Conservation (phyloP, 2,888 invertebrate species). For the Dyspetes luteomarginatus region DNA sequence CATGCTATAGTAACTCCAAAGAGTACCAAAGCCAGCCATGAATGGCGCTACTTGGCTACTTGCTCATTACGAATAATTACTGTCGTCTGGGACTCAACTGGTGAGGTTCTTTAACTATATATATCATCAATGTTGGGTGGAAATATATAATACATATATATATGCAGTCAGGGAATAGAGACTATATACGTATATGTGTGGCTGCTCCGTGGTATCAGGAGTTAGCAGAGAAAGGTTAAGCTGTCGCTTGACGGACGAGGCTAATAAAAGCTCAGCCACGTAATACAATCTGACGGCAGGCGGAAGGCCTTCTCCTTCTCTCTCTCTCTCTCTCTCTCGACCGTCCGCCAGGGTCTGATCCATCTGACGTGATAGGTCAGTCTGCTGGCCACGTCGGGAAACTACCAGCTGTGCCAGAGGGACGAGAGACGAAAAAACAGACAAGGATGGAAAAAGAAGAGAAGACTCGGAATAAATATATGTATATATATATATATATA, state of each 20-base stretch:
- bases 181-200: conserved; percentile 11
- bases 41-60: no score
- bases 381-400: conserved; percentile 66
- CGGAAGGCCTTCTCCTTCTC: conserved; percentile 64
- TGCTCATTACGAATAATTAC: no score
- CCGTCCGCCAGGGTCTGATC: conserved; percentile 43
- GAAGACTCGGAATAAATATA: background rate
- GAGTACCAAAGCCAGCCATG: no score
- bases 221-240: conserved; percentile 75
- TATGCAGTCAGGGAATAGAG: background rate
- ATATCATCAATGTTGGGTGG: no score
- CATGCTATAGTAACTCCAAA: no score
- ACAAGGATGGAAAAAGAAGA: background rate
- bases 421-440: conserved; percentile 10
- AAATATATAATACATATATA: no score
- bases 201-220: conserved; percentile 53
- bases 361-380: conserved; percentile 78
- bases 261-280: conserved; percentile 79
- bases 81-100: no score
- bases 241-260: conserved; percentile 77
- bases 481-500: background rate
- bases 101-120: no score
- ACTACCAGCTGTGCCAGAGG: conserved; percentile 43
- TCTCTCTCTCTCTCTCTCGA: background rate
- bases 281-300: conserved; percentile 78